Evolutionary conservation across 2,113 vertebrate species (phyloP).

Genomic region (Leptodactylus fuscus): DNA sequence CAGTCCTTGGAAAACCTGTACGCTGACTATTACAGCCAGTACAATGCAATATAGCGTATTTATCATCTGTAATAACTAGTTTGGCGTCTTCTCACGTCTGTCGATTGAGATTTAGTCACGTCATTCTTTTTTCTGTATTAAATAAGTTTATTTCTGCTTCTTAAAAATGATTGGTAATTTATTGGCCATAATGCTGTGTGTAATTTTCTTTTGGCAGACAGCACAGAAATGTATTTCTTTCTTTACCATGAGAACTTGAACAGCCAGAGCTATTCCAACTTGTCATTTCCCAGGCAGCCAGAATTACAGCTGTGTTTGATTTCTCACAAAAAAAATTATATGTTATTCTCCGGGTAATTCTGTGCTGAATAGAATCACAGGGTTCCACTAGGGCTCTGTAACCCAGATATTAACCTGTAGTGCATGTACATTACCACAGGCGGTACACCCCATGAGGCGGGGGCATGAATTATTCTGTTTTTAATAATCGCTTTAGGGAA

Average conservation of each 20-base stretch:
- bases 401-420: no score
- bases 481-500: no score
- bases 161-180: constrained; percentile 17
- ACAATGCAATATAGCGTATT: no score
- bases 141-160: constrained; percentile 2
- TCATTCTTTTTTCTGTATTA: not conserved
- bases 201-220: constrained; percentile 36
- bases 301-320: constrained; percentile 46
- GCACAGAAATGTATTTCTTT: constrained; percentile 18
- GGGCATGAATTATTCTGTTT: no score
- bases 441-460: not conserved
- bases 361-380: not conserved
- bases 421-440: no score
- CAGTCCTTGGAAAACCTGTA: not conserved
- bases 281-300: constrained; percentile 42
- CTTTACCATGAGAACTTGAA: constrained; percentile 47
- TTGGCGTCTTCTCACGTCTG: not conserved
- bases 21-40: not conserved
- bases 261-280: constrained; percentile 28
- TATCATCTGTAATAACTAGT: not conserved
- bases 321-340: constrained; percentile 28
- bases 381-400: not conserved
- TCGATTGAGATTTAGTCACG: not conserved
- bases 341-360: constrained; percentile 10
- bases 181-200: constrained; percentile 30